Evolutionary conservation across 2,113 vertebrate species (phyloP).

Genomic region (Sisor rabdophorus): DNA sequence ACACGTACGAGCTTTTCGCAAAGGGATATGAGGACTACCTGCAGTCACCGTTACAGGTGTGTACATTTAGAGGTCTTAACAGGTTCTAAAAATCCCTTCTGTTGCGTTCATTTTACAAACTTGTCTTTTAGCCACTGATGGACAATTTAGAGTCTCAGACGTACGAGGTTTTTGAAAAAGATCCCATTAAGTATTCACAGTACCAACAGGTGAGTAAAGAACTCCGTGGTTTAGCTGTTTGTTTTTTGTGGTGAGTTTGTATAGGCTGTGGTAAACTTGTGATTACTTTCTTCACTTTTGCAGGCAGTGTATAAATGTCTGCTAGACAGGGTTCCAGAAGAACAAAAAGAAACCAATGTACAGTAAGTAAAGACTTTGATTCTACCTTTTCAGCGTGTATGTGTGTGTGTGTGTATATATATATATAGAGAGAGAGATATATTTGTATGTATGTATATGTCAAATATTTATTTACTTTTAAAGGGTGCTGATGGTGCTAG

Average conservation of each 20-base stretch:
- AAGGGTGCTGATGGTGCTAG: conserved; percentile 86
- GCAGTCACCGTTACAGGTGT: conserved; percentile 87
- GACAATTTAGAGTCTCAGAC: conserved; percentile 94
- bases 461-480: conserved; percentile 49
- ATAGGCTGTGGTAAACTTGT: neutral
- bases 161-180: conserved; percentile 92
- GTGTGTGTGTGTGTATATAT: no score
- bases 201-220: conserved; percentile 81
- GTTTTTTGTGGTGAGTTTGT: neutral
- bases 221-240: neutral
- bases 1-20: conserved; percentile 85
- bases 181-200: conserved; percentile 91
- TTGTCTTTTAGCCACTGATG: conserved; percentile 80
- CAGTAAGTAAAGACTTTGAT: conserved; percentile 73
- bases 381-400: no score
- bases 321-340: conserved; percentile 84
- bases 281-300: conserved; percentile 13
- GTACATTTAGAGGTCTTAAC: neutral
- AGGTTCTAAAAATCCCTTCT: neutral
- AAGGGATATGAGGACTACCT: conserved; percentile 93
- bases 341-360: conserved; percentile 81
- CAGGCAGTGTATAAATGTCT: conserved; percentile 89
- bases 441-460: no score
- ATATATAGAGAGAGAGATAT: no score
- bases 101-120: neutral